Evolutionary conservation across 2,797 vertebrate genomes (phyloP).

Genomic region (Agapornis canus): DNA sequence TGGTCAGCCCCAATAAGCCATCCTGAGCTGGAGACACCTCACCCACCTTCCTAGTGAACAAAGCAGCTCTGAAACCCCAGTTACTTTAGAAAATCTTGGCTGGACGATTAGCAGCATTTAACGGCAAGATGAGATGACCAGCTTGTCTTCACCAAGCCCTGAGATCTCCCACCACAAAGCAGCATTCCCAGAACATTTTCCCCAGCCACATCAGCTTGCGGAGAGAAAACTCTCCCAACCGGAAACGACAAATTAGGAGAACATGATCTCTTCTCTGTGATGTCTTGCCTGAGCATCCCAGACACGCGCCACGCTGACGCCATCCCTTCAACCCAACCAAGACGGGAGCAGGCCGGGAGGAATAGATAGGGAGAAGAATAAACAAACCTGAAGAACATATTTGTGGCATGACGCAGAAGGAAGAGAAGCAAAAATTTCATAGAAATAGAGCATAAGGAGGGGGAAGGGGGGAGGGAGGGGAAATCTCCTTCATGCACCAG

Average conservation of each 20-base stretch:
- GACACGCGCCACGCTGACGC: constrained; percentile 9
- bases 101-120: neutral
- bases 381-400: constrained; percentile 65
- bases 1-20: neutral
- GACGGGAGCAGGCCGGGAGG: neutral
- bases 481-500: constrained; percentile 22
- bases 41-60: neutral
- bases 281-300: constrained; percentile 55
- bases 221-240: constrained; percentile 20
- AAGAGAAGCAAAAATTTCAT: constrained; percentile 43
- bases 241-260: constrained; percentile 39
- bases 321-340: constrained; percentile 19
- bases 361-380: constrained; percentile 51
- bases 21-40: neutral
- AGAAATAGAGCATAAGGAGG: neutral
- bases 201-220: neutral
- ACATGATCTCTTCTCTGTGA: neutral
- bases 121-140: neutral
- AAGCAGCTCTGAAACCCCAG: neutral
- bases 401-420: constrained; percentile 46
- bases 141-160: constrained; percentile 16
- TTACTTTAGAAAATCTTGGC: neutral
- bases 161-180: constrained; percentile 43
- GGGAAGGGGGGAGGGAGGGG: neutral
- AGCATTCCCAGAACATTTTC: constrained; percentile 38